These are phyloP conservation scores for Toxonevra muliebris DNA, from an alignment of 2,888 invertebrate species.

Conservation along the genomic window DNA sequence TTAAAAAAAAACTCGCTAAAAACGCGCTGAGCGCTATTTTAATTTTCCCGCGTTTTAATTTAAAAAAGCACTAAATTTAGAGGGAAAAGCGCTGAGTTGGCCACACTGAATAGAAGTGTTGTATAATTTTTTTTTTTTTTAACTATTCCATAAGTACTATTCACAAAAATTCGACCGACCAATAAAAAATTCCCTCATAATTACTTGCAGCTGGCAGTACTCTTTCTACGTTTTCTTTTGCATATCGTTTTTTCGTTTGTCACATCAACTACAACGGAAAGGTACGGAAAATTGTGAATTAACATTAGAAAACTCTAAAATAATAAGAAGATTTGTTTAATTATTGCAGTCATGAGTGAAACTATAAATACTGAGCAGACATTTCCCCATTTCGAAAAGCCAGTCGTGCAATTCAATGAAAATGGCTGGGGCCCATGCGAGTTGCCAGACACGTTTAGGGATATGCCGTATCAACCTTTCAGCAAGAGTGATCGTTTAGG, in stretches of 20 bases:
- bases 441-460: constrained; percentile 85
- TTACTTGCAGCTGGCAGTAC: constrained; percentile 29
- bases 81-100: too few species aligned
- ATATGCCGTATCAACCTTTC: constrained; percentile 94
- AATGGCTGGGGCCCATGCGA: constrained; percentile 97
- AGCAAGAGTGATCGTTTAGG: constrained; percentile 98
- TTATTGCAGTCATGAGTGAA: constrained; percentile 48
- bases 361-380: constrained; percentile 52
- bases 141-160: not conserved
- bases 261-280: constrained; percentile 18
- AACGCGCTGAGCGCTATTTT: too few species aligned
- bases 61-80: too few species aligned
- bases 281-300: constrained; percentile 25
- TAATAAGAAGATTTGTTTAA: constrained; percentile 12
- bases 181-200: constrained; percentile 24
- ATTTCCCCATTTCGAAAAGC: constrained; percentile 50
- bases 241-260: constrained; percentile 35
- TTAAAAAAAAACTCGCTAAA: too few species aligned
- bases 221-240: constrained; percentile 32
- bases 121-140: too few species aligned
- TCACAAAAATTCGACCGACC: constrained; percentile 4
- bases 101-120: too few species aligned
- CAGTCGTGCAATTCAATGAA: constrained; percentile 61
- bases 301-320: constrained; percentile 26
- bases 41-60: too few species aligned